Evolutionary conservation across 2,888 invertebrate species (phyloP).

Genomic region (Apodemia duryi): DNA sequence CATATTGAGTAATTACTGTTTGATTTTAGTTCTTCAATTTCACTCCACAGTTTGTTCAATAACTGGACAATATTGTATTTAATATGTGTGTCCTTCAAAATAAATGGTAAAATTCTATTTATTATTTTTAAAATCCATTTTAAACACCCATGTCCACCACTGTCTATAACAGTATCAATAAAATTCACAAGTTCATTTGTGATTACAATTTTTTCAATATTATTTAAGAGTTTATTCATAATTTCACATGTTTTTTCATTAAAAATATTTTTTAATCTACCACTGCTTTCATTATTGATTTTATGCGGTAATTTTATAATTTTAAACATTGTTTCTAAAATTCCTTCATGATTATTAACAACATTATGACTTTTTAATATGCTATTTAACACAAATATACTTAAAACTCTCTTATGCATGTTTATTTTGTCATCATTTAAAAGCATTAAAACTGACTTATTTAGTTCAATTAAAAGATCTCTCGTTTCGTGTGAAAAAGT

Average conservation of each 20-base stretch:
- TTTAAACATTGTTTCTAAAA: constrained; percentile 38
- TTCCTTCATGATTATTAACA: constrained; percentile 43
- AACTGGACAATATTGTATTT: constrained; percentile 46
- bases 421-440: constrained; percentile 43
- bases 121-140: constrained; percentile 59
- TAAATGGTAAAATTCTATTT: constrained; percentile 43
- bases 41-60: constrained; percentile 58
- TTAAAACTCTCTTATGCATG: constrained; percentile 45
- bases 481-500: constrained; percentile 32
- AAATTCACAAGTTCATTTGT: constrained; percentile 42
- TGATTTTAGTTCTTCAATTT: constrained; percentile 68
- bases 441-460: constrained; percentile 44
- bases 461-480: constrained; percentile 43
- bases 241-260: constrained; percentile 58
- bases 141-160: constrained; percentile 69
- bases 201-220: constrained; percentile 28
- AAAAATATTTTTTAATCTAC: constrained; percentile 53
- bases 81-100: constrained; percentile 35
- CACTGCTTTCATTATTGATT: constrained; percentile 43
- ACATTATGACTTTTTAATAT: constrained; percentile 38
- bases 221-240: constrained; percentile 39
- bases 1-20: constrained; percentile 61
- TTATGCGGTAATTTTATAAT: constrained; percentile 36
- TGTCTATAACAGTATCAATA: constrained; percentile 54
- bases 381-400: constrained; percentile 45